A percentile compares a stretch with the other conserved stretches of the same genome.
Conservation (phyloP, 2,888 invertebrate species). For the Altica lythri region DNA sequence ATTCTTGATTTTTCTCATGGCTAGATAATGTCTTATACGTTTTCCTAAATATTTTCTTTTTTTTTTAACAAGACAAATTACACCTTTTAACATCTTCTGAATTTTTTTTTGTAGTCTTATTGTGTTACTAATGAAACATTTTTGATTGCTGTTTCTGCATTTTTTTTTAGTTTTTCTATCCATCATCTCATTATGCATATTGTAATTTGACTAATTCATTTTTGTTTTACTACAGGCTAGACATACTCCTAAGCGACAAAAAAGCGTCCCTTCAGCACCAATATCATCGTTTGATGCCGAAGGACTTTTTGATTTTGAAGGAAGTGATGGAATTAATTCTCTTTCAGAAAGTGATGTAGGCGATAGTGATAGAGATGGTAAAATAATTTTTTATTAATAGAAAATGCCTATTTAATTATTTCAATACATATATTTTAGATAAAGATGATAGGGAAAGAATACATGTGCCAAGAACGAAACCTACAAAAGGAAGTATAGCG, state of each 20-base stretch:
- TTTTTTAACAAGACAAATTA: too few relatives aligned
- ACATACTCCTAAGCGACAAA: constrained; percentile 45
- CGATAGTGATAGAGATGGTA: constrained; percentile 71
- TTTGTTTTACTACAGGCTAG: constrained; percentile 22
- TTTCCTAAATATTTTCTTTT: too few relatives aligned
- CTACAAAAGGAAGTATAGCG: constrained; percentile 63
- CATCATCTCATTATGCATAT: not conserved
- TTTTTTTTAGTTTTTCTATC: too few relatives aligned
- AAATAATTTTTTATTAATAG: constrained; percentile 38
- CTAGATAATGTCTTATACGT: too few relatives aligned
- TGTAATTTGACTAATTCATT: too few relatives aligned
- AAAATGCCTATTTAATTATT: not conserved
- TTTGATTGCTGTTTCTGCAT: too few relatives aligned
- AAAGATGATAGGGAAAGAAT: constrained; percentile 31
- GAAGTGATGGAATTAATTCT: constrained; percentile 62
- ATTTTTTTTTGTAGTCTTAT: too few relatives aligned
- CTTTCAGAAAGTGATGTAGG: constrained; percentile 70
- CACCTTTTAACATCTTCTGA: too few relatives aligned
- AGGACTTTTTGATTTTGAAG: constrained; percentile 80
- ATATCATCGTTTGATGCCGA: constrained; percentile 62
- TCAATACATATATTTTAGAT: constrained; percentile 24
- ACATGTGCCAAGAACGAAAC: constrained; percentile 54
- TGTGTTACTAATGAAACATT: too few relatives aligned
- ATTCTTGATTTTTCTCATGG: too few relatives aligned
- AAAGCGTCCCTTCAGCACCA: constrained; percentile 38